Percentiles rank a stretch among this genome's conserved stretches.
These are phyloP conservation scores for Hydrochoerus hydrochaeris DNA, from an alignment of 2,113 vertebrate genomes.

Conservation along the genomic window DNA sequence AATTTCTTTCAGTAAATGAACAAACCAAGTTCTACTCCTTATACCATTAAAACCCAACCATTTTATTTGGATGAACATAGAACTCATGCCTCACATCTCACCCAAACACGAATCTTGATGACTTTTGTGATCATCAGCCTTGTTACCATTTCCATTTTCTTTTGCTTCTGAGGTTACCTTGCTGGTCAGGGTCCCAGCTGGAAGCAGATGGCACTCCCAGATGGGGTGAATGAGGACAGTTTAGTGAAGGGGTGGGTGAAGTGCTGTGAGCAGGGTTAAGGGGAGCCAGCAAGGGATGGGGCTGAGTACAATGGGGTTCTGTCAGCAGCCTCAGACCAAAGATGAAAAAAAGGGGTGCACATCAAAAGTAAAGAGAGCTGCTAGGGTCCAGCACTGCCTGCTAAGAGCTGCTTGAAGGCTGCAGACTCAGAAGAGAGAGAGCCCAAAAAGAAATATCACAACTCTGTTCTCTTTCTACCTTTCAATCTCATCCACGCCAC, in stretches of 20 bases:
- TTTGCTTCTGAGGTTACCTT: neutral
- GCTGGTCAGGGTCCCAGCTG: neutral
- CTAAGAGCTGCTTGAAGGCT: neutral
- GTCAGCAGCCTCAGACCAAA: neutral
- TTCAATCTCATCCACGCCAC: neutral
- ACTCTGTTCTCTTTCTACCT: neutral
- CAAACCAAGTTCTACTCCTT: neutral
- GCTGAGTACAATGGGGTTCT: neutral
- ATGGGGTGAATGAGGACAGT: neutral
- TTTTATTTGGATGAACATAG: neutral
- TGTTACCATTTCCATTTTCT: neutral
- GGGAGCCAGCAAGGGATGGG: neutral
- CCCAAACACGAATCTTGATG: neutral
- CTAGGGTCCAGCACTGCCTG: no score
- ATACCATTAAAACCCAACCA: neutral
- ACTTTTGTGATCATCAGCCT: neutral
- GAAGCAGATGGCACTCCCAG: neutral
- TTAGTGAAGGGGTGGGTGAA: neutral
- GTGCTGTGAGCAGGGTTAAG: neutral
- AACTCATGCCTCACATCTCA: neutral
- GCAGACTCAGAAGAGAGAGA: neutral
- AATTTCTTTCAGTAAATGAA: neutral
- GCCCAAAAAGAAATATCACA: neutral
- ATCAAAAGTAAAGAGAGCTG: neutral
- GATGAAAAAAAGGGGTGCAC: neutral